Conservation (phyloP, 2,113 vertebrate species). For the Aegypius monachus region DNA sequence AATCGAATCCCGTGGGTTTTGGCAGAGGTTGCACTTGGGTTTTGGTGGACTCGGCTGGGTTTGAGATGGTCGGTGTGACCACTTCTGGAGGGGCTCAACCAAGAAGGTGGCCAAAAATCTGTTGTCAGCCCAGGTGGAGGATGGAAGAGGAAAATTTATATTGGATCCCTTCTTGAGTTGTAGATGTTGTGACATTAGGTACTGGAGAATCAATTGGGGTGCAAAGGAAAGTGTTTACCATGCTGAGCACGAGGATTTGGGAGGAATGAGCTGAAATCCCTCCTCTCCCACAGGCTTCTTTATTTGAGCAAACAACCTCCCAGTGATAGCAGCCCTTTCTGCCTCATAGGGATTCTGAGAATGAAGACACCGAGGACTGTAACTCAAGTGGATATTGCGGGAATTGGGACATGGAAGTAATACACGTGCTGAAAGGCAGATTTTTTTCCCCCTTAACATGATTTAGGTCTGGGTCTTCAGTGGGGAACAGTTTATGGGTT, state of each 20-base stretch:
- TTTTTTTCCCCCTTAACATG: neutral
- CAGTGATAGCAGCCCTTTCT: neutral
- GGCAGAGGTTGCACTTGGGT: neutral
- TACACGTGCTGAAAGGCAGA: neutral
- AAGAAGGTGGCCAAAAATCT: neutral
- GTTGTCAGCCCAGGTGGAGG: neutral
- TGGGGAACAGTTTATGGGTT: neutral
- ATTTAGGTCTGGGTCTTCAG: neutral
- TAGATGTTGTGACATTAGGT: neutral
- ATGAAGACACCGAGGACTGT: neutral
- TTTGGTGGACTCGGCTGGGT: neutral
- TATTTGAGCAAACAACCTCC: neutral
- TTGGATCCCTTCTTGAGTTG: neutral
- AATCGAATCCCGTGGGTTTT: fast-evolving
- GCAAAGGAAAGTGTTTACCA: neutral
- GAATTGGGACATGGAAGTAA: neutral
- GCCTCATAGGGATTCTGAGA: neutral
- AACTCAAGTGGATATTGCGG: neutral
- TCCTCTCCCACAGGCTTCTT: neutral
- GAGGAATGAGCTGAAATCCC: neutral
- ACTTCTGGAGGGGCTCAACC: neutral
- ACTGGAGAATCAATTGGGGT: neutral
- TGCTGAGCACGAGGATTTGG: neutral
- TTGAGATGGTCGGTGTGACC: neutral
- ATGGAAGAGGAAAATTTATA: neutral